Evolutionary conservation across 2,113 vertebrate species (phyloP).

Genomic region (Dasyornis broadbenti): DNA sequence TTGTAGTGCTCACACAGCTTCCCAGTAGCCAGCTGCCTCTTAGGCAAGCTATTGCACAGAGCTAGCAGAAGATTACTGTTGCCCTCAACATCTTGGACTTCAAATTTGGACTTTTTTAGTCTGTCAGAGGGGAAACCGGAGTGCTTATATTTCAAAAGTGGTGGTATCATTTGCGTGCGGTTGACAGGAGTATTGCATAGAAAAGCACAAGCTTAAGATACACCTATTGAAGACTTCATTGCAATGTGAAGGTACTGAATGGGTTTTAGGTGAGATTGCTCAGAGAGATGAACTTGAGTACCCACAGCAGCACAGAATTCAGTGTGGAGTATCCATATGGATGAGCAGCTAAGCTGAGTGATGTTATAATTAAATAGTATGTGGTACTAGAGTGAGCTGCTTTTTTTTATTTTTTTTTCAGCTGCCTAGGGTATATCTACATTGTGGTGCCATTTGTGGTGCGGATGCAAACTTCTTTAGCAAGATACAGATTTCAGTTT

Average conservation of each 20-base stretch:
- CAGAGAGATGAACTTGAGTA: not conserved
- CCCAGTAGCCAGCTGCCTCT: not conserved
- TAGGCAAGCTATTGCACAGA: not conserved
- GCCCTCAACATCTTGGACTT: not conserved
- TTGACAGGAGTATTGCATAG: not conserved
- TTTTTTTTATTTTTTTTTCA: not conserved
- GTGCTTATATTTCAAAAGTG: not conserved
- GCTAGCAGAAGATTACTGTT: not conserved
- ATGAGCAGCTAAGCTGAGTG: not conserved
- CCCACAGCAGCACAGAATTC: not conserved
- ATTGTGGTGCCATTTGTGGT: constrained; percentile 1
- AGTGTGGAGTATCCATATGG: not conserved
- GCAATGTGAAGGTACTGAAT: not conserved
- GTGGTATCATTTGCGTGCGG: not conserved
- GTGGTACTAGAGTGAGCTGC: not conserved
- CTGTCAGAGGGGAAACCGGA: not conserved
- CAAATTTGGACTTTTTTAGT: not conserved
- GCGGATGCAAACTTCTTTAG: constrained; percentile 16
- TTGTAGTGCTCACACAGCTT: not conserved
- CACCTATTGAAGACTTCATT: not conserved
- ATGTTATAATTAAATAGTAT: constrained; percentile 16
- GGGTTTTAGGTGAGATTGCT: not conserved
- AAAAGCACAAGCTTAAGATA: not conserved
- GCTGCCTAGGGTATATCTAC: not conserved
- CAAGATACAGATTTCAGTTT: constrained; percentile 34